Evolutionary conservation across 2,797 vertebrate species (phyloP).

Genomic region (Crypturellus tataupa): DNA sequence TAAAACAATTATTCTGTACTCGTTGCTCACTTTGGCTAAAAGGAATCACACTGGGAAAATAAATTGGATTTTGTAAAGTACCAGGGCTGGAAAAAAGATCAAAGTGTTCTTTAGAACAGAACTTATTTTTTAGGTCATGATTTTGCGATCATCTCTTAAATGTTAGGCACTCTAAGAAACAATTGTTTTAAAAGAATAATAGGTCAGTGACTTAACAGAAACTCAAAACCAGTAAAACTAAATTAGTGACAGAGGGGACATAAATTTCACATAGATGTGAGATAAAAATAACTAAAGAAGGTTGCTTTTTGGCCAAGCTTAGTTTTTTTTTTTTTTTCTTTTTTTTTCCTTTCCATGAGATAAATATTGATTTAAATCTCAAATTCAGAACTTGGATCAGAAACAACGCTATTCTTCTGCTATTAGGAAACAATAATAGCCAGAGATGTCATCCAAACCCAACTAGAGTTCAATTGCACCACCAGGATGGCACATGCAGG

Average conservation of each 20-base stretch:
- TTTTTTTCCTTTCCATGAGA: fast-evolving
- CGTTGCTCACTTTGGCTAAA: conserved; percentile 23
- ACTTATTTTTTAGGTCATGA: not conserved
- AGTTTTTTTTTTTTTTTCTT: fast-evolving
- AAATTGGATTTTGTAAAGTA: conserved; percentile 53
- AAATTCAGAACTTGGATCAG: not conserved
- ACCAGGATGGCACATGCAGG: not conserved
- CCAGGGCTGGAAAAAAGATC: conserved; percentile 8
- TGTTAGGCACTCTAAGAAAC: not conserved
- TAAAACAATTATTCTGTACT: conserved; percentile 1
- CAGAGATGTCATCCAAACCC: not conserved
- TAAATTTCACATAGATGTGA: not conserved
- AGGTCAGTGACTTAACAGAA: not conserved
- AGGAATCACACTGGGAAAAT: conserved; percentile 42
- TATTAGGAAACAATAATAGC: not conserved
- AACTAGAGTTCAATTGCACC: fast-evolving
- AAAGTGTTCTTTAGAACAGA: conserved; percentile 23
- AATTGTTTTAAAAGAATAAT: not conserved
- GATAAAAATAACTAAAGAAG: not conserved
- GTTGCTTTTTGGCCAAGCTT: not conserved
- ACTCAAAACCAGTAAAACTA: not conserved
- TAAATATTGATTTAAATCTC: not conserved
- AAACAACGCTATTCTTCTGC: not conserved
- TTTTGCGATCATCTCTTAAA: conserved; percentile 27
- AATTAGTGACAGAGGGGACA: not conserved